Percentiles rank a stretch among this genome's conserved stretches.
phyloP scores from a whole-genome alignment of 2,888 invertebrate species.

The Ichneumoninae sp. region DNA sequence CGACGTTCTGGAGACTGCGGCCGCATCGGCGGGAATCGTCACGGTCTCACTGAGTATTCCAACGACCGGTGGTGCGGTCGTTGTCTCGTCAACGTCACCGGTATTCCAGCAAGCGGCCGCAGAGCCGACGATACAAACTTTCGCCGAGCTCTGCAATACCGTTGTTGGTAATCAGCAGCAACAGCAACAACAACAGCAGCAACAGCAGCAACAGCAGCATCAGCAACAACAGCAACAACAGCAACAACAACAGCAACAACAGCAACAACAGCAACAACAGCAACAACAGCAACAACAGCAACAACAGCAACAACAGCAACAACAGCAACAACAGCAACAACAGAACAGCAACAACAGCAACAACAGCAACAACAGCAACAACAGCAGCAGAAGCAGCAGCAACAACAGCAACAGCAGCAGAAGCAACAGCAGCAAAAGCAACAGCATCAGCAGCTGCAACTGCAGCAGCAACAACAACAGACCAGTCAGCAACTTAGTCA shows the following conservation, averaged over 20 bases:
- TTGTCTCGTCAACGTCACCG: slow-evolving; percentile 85
- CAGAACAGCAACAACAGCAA: slow-evolving; percentile 72
- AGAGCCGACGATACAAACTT: slow-evolving; percentile 80
- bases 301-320: slow-evolving; percentile 64
- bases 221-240: slow-evolving; percentile 74
- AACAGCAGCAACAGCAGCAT: slow-evolving; percentile 75
- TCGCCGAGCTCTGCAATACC: slow-evolving; percentile 87
- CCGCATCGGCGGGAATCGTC: slow-evolving; percentile 89
- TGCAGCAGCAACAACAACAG: slow-evolving; percentile 54
- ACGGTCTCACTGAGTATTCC: slow-evolving; percentile 88
- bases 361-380: slow-evolving; percentile 10
- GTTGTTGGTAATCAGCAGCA: slow-evolving; percentile 83
- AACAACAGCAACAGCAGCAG: slow-evolving; percentile 71
- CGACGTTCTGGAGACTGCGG: slow-evolving; percentile 87
- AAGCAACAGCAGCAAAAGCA: no score
- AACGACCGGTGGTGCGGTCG: slow-evolving; percentile 85
- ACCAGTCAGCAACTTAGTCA: slow-evolving; percentile 63
- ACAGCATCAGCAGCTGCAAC: slow-evolving; percentile 71
- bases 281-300: slow-evolving; percentile 71
- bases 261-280: slow-evolving; percentile 74
- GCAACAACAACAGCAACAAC: slow-evolving; percentile 75
- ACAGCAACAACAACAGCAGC: slow-evolving; percentile 66
- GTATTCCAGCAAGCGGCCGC: slow-evolving; percentile 81
- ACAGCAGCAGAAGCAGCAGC: slow-evolving; percentile 67
- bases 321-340: slow-evolving; percentile 77